Evolutionary conservation across 2,888 invertebrate species (phyloP), one percentile per base, ranked within the genome.

Genomic region (Palloptera scutellata): DNA sequence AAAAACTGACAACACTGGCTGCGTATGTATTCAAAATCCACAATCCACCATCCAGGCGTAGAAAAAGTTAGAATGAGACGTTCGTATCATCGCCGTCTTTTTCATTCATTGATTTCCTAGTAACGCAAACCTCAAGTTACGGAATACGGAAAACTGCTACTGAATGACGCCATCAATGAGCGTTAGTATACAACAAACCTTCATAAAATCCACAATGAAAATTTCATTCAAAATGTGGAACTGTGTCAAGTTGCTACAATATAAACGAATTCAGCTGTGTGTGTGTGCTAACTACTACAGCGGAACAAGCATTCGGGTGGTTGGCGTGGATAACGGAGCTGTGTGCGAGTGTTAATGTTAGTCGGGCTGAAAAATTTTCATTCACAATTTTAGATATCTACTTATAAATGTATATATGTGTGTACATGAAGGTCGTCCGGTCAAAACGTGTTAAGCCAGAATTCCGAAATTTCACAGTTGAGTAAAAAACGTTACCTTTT

Each of bases 181-280:
- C 3, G 30, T 6, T 40, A 15, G 13, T 13, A 45, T 1, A 1
- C 45, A 10, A 13, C 45, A 45, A 10, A 45, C 45, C 10, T 45
- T 12, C 45, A 45, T 12, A 45, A 45, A 45, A 12, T 10, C 11
- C 45, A 13, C 45, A 45, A 10, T 45, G 45, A 40, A 61, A 42
- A 58, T 40, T 57, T 64, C 64, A 64, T 64, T 64, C 64, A 64
- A 20, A 60, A 40, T 57, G 64, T 66, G 66, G 66, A 66, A 66
- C 66, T 66, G 61, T 55, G 66, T 66, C 61, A 66, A 20, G 10
- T 53, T 15, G 66, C 42, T 17, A 11, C 30, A 20, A 30, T 6
- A 30, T 6, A 30, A 30, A 30, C 30, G 30, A 1, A n/a, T 30
- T 19, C 1, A 5, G 19, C 30, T n/a, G 6, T 30, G n/a, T 20